Conservation (phyloP, 2,113 vertebrate genomes). For the Macroglossus sobrinus region DNA sequence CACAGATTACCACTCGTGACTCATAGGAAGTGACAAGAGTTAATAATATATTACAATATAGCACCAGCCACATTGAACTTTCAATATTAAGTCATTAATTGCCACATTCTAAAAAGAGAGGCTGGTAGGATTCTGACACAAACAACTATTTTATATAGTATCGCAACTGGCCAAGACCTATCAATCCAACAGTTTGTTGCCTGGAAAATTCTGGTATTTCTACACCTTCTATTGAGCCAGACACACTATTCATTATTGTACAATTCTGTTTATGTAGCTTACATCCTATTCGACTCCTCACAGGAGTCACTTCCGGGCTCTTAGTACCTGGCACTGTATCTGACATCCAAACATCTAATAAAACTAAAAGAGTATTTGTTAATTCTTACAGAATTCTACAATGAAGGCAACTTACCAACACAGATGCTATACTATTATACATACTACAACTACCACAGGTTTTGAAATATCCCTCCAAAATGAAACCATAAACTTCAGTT, state of each 20-base stretch:
- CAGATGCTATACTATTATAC: background rate
- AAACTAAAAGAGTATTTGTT: background rate
- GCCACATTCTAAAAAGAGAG: background rate
- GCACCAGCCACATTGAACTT: background rate
- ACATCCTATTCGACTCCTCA: background rate
- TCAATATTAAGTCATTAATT: background rate
- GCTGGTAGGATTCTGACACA: background rate
- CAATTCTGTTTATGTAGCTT: background rate
- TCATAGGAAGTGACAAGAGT: background rate
- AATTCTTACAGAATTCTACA: background rate
- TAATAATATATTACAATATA: fast-evolving
- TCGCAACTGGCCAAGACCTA: background rate
- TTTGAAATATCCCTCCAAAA: background rate
- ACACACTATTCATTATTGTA: background rate
- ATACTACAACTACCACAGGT: background rate
- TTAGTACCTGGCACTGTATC: background rate
- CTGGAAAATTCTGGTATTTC: background rate
- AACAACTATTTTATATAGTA: background rate
- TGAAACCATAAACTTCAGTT: background rate
- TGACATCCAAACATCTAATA: background rate
- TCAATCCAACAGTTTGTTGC: background rate
- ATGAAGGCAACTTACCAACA: background rate
- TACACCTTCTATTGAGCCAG: background rate
- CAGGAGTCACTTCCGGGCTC: background rate
- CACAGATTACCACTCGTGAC: background rate